Evolutionary conservation across 2,113 vertebrate genomes (phyloP).

Genomic region (Theropithecus gelada): DNA sequence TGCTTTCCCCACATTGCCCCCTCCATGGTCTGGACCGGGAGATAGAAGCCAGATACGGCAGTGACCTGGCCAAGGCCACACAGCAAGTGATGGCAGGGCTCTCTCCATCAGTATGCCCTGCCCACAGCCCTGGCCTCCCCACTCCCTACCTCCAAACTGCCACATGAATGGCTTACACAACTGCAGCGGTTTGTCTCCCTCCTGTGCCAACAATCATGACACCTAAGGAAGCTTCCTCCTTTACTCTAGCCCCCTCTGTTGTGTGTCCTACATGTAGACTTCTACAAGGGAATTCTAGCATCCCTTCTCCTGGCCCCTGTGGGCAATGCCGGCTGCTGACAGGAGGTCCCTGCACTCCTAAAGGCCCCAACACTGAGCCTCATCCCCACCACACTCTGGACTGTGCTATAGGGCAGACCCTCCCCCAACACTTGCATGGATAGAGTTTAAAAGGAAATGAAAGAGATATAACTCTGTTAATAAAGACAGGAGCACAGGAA

Average conservation of each 20-base stretch:
- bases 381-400: neutral
- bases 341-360: neutral
- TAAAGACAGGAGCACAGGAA: neutral
- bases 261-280: neutral
- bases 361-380: neutral
- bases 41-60: neutral
- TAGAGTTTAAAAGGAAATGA: neutral
- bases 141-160: neutral
- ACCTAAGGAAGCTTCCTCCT: neutral
- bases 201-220: neutral
- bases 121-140: neutral
- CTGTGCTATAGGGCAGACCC: neutral
- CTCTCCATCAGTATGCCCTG: too few relatives aligned
- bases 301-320: neutral
- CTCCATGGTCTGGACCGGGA: neutral
- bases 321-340: neutral
- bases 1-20: rapidly evolving
- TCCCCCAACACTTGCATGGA: too few relatives aligned
- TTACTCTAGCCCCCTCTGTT: neutral
- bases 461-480: neutral
- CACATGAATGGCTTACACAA: neutral
- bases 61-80: neutral
- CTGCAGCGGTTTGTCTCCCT: neutral
- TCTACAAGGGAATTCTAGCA: neutral
- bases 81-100: neutral